Evolutionary conservation across 1,140 invertebrate genomes (phyloP).

Genomic region (Tetramorium alpestre): DNA sequence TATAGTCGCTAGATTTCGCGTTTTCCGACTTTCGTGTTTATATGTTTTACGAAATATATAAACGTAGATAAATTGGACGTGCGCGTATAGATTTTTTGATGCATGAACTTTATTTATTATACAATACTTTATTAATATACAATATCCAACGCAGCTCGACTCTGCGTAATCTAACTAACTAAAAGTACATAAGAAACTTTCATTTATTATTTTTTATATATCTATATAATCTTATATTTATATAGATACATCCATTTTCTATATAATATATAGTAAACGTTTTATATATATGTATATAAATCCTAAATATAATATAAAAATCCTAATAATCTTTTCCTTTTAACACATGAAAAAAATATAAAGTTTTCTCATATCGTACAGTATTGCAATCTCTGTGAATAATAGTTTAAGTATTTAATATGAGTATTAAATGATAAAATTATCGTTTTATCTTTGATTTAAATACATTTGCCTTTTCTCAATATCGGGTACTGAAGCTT

Average conservation of each 20-base stretch:
- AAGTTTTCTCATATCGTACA: conserved; percentile 8
- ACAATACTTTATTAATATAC: conserved; percentile 22
- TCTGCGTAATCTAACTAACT: conserved; percentile 8
- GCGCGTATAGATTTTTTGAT: conserved; percentile 17
- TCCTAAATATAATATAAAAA: conserved; percentile 54
- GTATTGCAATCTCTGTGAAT: background rate
- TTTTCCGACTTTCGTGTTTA: background rate
- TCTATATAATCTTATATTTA: conserved; percentile 14
- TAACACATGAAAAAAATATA: conserved; percentile 41
- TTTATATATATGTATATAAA: conserved; percentile 14
- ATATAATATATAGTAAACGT: conserved; percentile 53
- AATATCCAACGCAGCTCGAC: background rate
- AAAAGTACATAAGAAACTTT: conserved; percentile 30
- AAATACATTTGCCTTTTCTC: conserved; percentile 9
- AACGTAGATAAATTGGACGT: background rate
- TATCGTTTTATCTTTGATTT: background rate
- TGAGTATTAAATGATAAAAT: background rate
- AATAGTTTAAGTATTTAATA: conserved; percentile 10
- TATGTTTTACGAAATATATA: background rate
- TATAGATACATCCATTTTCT: conserved; percentile 9
- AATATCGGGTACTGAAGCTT: background rate
- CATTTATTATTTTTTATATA: background rate
- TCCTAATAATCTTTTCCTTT: conserved; percentile 6
- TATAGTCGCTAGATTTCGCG: background rate
- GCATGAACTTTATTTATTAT: conserved; percentile 37